Evolutionary conservation across 2,797 vertebrate species (phyloP).

Genomic region (Odontamblyopus lacepedii): DNA sequence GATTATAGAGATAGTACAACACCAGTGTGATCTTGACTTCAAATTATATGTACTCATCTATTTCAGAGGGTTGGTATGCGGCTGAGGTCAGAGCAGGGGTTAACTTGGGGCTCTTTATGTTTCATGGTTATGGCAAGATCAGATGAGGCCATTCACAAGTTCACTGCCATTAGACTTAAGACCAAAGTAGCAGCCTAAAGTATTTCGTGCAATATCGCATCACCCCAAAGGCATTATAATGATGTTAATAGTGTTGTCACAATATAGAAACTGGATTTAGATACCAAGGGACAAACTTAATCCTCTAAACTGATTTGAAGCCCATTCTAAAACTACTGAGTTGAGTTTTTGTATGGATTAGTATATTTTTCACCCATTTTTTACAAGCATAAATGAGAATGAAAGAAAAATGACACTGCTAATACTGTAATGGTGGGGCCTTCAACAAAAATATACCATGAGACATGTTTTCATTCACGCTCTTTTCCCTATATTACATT

Average conservation of each 20-base stretch:
- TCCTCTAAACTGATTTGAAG: too few relatives aligned
- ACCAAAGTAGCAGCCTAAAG: background rate
- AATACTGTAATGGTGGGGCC: too few relatives aligned
- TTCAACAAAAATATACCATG: background rate
- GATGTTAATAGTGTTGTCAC: background rate
- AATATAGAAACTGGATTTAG: too few relatives aligned
- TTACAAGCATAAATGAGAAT: background rate
- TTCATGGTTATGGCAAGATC: conserved; percentile 24
- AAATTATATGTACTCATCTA: conserved; percentile 68
- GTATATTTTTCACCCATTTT: background rate
- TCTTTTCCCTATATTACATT: background rate
- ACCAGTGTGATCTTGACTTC: conserved; percentile 48
- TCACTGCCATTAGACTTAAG: conserved; percentile 14
- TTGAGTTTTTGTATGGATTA: background rate
- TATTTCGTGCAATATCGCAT: background rate
- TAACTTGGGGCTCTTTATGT: conserved; percentile 29
- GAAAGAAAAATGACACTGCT: too few relatives aligned
- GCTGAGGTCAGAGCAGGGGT: conserved; percentile 56
- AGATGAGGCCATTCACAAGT: conserved; percentile 36
- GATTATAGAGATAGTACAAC: conserved; percentile 54
- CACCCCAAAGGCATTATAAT: background rate
- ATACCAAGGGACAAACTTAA: too few relatives aligned
- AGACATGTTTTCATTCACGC: background rate
- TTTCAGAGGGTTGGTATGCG: conserved; percentile 67
- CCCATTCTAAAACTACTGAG: too few relatives aligned